These are phyloP conservation scores for Ypsolopha scabrella DNA, from an alignment of 2,888 invertebrate species.

Conservation along the genomic window DNA sequence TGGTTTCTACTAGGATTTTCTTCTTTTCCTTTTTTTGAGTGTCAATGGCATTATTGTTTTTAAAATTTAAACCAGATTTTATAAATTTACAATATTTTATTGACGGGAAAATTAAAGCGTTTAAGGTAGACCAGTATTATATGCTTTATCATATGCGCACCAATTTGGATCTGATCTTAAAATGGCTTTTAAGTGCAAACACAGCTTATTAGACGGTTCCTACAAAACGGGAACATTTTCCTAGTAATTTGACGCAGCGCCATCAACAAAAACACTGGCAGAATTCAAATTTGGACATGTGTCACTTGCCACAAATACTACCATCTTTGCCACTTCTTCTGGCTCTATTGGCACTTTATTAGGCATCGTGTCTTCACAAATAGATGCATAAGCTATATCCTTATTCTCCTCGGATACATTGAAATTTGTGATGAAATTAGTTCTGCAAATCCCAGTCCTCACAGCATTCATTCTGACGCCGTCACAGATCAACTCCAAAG, in stretches of 20 bases:
- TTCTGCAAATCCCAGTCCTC: conserved; percentile 37
- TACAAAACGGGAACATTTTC: not conserved
- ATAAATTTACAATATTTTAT: too few species aligned
- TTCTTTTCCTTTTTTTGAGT: too few species aligned
- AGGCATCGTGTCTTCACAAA: conserved; percentile 24
- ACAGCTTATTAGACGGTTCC: too few species aligned
- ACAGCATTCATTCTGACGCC: conserved; percentile 46
- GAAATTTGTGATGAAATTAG: conserved; percentile 35
- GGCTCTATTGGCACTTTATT: conserved; percentile 34
- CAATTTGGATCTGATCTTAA: too few species aligned
- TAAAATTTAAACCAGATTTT: too few species aligned
- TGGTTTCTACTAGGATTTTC: too few species aligned
- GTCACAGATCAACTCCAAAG: conserved; percentile 33
- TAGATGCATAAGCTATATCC: conserved; percentile 25
- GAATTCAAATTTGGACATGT: conserved; percentile 32
- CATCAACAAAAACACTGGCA: conserved; percentile 29
- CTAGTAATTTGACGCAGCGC: conserved; percentile 25
- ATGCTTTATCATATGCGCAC: too few species aligned
- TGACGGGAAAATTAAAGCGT: too few species aligned
- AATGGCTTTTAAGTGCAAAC: too few species aligned
- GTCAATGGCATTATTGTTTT: too few species aligned
- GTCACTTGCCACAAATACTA: conserved; percentile 36
- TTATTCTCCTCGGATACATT: conserved; percentile 31
- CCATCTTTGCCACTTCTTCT: conserved; percentile 38
- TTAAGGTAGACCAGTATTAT: too few species aligned